phyloP scores from a whole-genome alignment of 1,140 invertebrate species.

The Bilobella aurantiaca region DNA sequence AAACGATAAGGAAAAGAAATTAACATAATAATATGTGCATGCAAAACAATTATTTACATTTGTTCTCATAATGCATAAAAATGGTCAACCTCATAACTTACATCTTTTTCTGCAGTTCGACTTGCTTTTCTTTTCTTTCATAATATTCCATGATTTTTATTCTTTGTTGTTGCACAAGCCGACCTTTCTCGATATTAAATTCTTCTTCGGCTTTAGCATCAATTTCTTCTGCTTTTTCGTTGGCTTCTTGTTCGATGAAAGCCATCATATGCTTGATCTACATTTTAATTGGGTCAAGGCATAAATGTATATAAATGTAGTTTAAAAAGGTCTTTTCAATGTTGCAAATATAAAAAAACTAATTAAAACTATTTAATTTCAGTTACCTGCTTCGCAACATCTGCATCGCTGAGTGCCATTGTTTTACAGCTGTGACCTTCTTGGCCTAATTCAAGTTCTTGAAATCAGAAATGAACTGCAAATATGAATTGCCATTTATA shows the following conservation, averaged over 20 bases:
- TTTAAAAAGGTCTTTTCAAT: neutral
- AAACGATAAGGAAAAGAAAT: no score
- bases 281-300: constrained; percentile 34
- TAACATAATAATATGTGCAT: no score
- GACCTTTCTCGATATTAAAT: constrained; percentile 98
- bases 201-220: constrained; percentile 99
- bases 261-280: constrained; percentile 99
- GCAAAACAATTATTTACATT: neutral
- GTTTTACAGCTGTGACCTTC: no score
- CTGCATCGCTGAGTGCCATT: constrained; percentile 95
- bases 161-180: constrained; percentile 92
- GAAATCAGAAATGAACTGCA: no score
- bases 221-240: constrained; percentile 99
- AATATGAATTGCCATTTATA: no score
- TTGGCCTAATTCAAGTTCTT: no score
- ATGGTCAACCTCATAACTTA: no score
- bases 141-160: constrained; percentile 99
- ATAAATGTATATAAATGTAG: neutral
- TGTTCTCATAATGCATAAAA: no score
- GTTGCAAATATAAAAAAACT: constrained; percentile 21
- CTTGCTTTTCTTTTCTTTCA: constrained; percentile 98
- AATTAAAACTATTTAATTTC: no score
- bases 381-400: constrained; percentile 99
- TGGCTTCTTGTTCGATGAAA: constrained; percentile 99
- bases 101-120: constrained; percentile 99